phyloP scores from a whole-genome alignment of 1,140 invertebrate species.

The Triops cancriformis region DNA sequence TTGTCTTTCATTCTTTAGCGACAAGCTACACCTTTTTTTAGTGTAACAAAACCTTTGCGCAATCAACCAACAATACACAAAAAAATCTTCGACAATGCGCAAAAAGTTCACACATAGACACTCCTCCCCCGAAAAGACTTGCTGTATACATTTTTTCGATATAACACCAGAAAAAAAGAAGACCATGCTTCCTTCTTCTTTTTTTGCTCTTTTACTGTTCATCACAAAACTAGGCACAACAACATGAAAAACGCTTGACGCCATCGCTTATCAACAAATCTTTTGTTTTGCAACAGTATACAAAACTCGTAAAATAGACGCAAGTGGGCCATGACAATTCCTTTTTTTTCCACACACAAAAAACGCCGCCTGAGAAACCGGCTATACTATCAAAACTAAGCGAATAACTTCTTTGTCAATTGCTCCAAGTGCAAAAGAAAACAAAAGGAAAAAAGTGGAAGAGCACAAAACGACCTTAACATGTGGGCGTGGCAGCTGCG shows the following conservation, averaged over 20 bases:
- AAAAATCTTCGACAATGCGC: background rate
- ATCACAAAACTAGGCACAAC: slow-evolving; percentile 1
- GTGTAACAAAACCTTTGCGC: background rate
- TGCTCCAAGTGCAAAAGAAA: background rate
- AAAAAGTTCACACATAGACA: background rate
- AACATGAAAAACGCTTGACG: background rate
- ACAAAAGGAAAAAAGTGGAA: background rate
- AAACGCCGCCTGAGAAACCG: background rate
- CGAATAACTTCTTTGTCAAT: background rate
- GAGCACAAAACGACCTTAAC: background rate
- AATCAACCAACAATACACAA: background rate
- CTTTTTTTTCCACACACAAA: background rate
- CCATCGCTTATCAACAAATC: background rate
- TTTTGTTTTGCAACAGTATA: background rate
- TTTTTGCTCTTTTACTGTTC: background rate
- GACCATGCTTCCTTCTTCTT: background rate
- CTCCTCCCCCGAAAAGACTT: background rate
- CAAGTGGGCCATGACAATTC: background rate
- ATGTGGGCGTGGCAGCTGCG: background rate
- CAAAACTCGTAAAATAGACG: background rate
- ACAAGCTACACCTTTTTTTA: background rate
- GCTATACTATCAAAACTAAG: background rate
- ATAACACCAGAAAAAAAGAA: background rate
- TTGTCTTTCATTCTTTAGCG: background rate
- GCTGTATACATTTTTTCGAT: background rate